Percentiles rank a stretch among this genome's conserved stretches.
phyloP scores from a whole-genome alignment of 37 sponge, comb jelly and placozoan genomes.

The Cladorhizidae sp. region DNA sequence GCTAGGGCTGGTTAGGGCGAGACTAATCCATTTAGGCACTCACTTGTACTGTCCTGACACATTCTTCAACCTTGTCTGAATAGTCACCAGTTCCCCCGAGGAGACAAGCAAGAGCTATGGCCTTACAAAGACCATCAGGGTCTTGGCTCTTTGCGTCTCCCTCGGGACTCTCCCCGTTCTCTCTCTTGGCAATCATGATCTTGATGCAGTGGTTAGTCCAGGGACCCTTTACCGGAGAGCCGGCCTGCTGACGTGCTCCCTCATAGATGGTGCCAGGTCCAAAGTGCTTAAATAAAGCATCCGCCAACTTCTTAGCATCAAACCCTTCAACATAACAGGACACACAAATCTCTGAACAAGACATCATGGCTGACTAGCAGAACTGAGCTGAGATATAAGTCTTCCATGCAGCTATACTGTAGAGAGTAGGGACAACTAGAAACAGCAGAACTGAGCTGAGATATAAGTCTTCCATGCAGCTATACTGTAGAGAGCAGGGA shows the following conservation, averaged over 20 bases:
- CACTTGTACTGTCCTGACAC: slow-evolving; percentile 42
- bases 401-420: too few species aligned
- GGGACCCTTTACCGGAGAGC: slow-evolving; percentile 25
- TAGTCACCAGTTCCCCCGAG: slow-evolving; percentile 20
- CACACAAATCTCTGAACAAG: too few species aligned
- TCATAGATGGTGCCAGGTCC: slow-evolving; percentile 56
- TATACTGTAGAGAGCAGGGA: too few species aligned
- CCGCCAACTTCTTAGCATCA: slow-evolving; percentile 12
- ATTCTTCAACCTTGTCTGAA: background rate
- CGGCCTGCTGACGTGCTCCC: slow-evolving; percentile 8
- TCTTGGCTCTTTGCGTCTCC: slow-evolving; percentile 24
- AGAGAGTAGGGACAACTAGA: too few species aligned
- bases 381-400: too few species aligned
- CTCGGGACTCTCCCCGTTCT: slow-evolving; percentile 13
- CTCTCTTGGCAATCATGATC: slow-evolving; percentile 39
- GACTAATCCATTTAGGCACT: background rate
- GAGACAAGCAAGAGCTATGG: slow-evolving; percentile 20
- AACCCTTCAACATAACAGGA: too few species aligned
- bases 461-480: too few species aligned
- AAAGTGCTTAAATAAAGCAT: slow-evolving; percentile 28
- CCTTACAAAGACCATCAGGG: slow-evolving; percentile 43
- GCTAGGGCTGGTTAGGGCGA: too few species aligned
- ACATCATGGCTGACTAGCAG: too few species aligned
- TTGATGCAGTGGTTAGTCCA: slow-evolving; percentile 52
- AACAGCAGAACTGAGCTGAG: too few species aligned